A percentile compares a stretch with the other conserved stretches of the same genome.
Evolutionary conservation across 1,140 invertebrate genomes (phyloP).

Genomic region (Drosophila parvula): DNA sequence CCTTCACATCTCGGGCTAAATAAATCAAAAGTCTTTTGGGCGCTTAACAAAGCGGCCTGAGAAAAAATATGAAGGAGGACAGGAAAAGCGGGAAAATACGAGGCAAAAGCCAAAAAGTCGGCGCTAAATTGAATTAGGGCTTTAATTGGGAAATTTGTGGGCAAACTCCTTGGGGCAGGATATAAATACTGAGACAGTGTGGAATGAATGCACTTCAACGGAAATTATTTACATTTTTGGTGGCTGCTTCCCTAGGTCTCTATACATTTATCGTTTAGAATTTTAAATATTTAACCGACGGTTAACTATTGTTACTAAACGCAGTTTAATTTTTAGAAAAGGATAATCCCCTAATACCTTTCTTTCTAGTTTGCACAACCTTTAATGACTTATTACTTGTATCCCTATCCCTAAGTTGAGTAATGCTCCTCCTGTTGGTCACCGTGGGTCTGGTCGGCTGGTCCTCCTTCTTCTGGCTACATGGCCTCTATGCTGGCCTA

Average conservation of each 20-base stretch:
- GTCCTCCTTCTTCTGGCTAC: slow-evolving; percentile 5
- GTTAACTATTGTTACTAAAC: too few relatives aligned
- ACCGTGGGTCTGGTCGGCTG: slow-evolving; percentile 12
- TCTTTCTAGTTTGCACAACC: not conserved
- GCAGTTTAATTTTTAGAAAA: not conserved
- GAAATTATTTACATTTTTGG: not conserved
- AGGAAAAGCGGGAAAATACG: slow-evolving; percentile 1
- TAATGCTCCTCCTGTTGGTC: slow-evolving; percentile 1
- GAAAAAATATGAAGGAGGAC: not conserved
- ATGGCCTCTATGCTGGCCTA: slow-evolving; percentile 20
- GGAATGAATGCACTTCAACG: not conserved
- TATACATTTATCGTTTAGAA: not conserved
- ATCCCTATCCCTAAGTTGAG: not conserved
- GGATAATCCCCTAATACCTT: not conserved
- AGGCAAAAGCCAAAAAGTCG: slow-evolving; percentile 52
- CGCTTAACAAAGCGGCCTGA: slow-evolving; percentile 21
- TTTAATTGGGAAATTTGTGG: slow-evolving; percentile 70
- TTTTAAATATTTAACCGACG: not conserved
- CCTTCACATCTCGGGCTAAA: slow-evolving; percentile 55
- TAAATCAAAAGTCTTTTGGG: slow-evolving; percentile 69
- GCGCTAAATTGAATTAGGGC: slow-evolving; percentile 71
- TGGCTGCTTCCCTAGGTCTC: not conserved
- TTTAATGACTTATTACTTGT: not conserved
- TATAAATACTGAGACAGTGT: not conserved
- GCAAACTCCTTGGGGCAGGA: not conserved